phyloP scores from a whole-genome alignment of 2,888 invertebrate genomes.

The Mythimna impura region DNA sequence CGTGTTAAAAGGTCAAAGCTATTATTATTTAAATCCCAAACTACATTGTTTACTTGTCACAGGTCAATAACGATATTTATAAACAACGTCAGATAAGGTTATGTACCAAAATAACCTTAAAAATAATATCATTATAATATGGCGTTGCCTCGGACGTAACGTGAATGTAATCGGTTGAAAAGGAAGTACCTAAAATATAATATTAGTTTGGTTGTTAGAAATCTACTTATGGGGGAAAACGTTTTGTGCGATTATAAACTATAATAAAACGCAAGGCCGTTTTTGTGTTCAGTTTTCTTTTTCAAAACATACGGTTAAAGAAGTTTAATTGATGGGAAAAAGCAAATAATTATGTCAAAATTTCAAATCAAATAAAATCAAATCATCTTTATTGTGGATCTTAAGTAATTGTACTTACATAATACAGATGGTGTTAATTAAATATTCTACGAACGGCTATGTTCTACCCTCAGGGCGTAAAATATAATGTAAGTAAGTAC shows the following conservation, averaged over 20 bases:
- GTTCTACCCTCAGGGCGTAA: too few species aligned
- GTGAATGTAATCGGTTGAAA: slow-evolving; percentile 29
- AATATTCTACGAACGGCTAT: too few species aligned
- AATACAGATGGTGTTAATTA: too few species aligned
- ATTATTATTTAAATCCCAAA: slow-evolving; percentile 12
- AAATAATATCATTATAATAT: slow-evolving; percentile 3
- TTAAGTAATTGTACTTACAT: too few species aligned
- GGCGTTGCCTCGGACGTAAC: slow-evolving; percentile 16
- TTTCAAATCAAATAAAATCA: too few species aligned
- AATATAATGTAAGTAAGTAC: too few species aligned
- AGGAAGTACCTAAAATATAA: slow-evolving; percentile 29
- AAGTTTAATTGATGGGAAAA: too few species aligned
- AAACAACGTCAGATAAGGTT: slow-evolving; percentile 32
- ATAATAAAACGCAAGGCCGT: neutral
- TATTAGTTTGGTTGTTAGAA: slow-evolving; percentile 7
- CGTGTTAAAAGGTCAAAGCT: slow-evolving; percentile 18
- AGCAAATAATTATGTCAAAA: too few species aligned
- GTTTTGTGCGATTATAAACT: neutral
- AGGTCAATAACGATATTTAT: slow-evolving; percentile 17
- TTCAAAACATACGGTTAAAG: too few species aligned
- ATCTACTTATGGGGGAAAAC: slow-evolving; percentile 8
- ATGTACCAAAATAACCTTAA: slow-evolving; percentile 28
- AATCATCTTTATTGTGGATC: too few species aligned
- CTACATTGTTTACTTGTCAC: slow-evolving; percentile 24
- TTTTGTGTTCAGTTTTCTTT: too few species aligned